Base-by-base conservation (phyloP, 1,140 invertebrate genomes). In the Palaemon carinicauda region DNA sequence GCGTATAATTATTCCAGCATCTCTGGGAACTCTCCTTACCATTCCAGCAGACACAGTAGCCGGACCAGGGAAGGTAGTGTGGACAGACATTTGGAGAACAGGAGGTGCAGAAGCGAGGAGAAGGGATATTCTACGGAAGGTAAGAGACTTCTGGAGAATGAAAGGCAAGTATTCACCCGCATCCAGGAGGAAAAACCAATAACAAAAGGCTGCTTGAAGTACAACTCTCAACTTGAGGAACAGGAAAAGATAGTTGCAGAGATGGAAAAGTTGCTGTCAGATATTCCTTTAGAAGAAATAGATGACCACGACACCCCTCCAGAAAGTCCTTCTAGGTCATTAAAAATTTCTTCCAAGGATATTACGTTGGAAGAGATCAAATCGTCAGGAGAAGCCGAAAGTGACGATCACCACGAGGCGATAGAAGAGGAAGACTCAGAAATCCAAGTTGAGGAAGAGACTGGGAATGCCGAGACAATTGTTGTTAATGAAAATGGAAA, bases 21-120 rank as follows among this genome's bases (percentile, higher is more conserved):
- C 17, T 65, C 51, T 77, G 80, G 77, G 29, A 56, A 41, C 41
- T 41, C 53, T 75, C 69, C 51, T 29, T 80, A 78, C 56, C 77
- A 27, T 65, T 14, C 77, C 17, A 80, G 84, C 77, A 86, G 84
- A 27, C 84, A 78, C 24, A 86, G 74, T 77, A 86, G 84, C 84
- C 56, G 84, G 5, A 65, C 27, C 5, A 78, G 75, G 3, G 84
- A 86, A 27, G 65, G 53, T 27, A 65, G 84, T 29, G 65, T 27
- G 4, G 7, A 31, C 10, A 71, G 84, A 1, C 50, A 77, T 21
- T 5, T 53, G 50, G 84, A 86, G 12, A 41, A 5, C 7, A 41
- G 41, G 41, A 41, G 41, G 41, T 41, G 41, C 12, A 5, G 41
- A 41, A 41, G 41, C 12, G 41, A 41, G 41, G 41, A 41, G 5